These are phyloP conservation scores for Argya squamiceps DNA, from an alignment of 2,797 vertebrate species.

Conservation along the genomic window DNA sequence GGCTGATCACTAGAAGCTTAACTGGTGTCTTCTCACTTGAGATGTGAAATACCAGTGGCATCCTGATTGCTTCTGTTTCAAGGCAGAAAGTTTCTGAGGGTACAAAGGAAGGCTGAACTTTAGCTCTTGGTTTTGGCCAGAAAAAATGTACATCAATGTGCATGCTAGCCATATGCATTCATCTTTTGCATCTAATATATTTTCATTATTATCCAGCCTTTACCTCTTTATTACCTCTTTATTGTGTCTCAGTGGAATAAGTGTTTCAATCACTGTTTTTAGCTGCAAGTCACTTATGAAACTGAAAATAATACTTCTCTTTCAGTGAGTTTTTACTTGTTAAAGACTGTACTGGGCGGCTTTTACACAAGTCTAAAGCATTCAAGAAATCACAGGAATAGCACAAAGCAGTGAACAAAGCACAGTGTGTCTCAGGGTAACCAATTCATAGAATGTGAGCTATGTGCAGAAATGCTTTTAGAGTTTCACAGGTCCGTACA, in stretches of 20 bases:
- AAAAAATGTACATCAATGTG: background rate
- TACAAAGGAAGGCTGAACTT: background rate
- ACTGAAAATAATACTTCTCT: background rate
- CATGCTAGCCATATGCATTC: background rate
- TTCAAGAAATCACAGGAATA: slow-evolving; percentile 25
- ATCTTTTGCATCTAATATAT: background rate
- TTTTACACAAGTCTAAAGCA: slow-evolving; percentile 1
- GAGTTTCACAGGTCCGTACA: background rate
- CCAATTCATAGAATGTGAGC: slow-evolving; percentile 1
- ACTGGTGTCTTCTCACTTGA: background rate
- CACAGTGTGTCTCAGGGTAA: slow-evolving; percentile 9
- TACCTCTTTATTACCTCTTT: background rate
- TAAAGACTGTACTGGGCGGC: background rate
- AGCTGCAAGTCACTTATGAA: background rate
- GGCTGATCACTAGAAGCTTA: background rate
- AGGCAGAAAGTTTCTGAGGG: background rate
- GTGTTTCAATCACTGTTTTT: background rate
- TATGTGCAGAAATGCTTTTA: slow-evolving; percentile 19
- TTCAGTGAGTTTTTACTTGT: background rate
- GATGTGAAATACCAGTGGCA: background rate
- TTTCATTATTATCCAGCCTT: background rate
- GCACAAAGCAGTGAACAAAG: slow-evolving; percentile 47
- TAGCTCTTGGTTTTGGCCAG: background rate
- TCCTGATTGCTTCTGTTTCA: background rate
- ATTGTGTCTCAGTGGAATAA: background rate